Conservation (phyloP, 1,140 invertebrate genomes). For the Pogonomyrmex californicus region DNA sequence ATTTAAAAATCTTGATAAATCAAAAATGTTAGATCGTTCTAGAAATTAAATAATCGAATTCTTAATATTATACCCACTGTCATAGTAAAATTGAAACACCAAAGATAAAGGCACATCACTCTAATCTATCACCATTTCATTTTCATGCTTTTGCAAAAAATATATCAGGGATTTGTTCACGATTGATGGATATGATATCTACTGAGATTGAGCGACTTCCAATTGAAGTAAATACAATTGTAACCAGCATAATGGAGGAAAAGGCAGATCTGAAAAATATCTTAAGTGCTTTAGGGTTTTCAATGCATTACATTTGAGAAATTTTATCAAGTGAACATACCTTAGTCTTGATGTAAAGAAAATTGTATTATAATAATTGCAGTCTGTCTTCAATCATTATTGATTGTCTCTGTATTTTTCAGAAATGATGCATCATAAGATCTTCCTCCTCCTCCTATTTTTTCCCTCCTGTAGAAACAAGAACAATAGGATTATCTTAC, state of each 20-base stretch:
- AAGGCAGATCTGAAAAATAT: conserved; percentile 59
- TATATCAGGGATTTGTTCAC: conserved; percentile 31
- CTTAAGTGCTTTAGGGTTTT: not conserved
- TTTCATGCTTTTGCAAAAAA: conserved; percentile 36
- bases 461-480: conserved; percentile 7
- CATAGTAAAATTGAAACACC: conserved; percentile 53
- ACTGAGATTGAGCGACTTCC: conserved; percentile 50
- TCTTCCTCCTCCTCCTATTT: conserved; percentile 37
- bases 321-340: not conserved
- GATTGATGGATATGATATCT: conserved; percentile 17
- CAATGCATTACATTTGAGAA: not conserved
- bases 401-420: not conserved
- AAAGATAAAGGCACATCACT: conserved; percentile 55
- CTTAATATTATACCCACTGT: conserved; percentile 58
- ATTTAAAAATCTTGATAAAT: too few species aligned
- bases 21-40: not conserved
- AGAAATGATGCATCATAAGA: conserved; percentile 57
- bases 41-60: not conserved
- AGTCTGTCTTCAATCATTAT: conserved; percentile 18
- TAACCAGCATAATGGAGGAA: conserved; percentile 67
- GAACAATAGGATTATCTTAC: conserved; percentile 28
- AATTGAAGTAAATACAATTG: conserved; percentile 49
- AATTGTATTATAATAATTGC: conserved; percentile 36
- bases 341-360: conserved; percentile 25
- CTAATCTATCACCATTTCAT: conserved; percentile 63